Conservation (phyloP, 2,797 vertebrate genomes). For the Pempheris klunzingeri region DNA sequence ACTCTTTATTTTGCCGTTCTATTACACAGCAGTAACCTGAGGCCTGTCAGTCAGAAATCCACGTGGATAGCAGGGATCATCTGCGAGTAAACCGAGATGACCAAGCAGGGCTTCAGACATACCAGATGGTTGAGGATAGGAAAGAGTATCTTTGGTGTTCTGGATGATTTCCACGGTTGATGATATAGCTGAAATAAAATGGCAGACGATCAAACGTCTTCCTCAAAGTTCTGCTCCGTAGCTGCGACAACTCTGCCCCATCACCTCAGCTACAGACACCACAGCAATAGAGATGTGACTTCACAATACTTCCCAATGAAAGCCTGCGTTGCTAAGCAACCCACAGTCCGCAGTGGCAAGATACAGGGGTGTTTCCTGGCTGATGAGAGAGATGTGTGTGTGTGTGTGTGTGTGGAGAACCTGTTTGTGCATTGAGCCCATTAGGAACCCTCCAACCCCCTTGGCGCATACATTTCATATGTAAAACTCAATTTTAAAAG, state of each 20-base stretch:
- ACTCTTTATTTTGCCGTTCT: slow-evolving; percentile 7
- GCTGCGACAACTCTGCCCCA: slow-evolving; percentile 53
- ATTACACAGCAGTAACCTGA: background rate
- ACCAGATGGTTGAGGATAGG: background rate
- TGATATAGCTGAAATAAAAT: slow-evolving; percentile 20
- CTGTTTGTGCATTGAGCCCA: slow-evolving; percentile 40
- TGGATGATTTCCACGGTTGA: background rate
- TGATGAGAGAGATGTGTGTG: slow-evolving; percentile 62
- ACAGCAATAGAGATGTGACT: slow-evolving; percentile 70
- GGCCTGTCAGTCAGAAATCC: slow-evolving; percentile 1
- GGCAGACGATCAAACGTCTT: background rate
- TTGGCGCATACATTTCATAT: slow-evolving; percentile 35
- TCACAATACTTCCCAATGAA: slow-evolving; percentile 79
- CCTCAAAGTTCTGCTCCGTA: slow-evolving; percentile 45
- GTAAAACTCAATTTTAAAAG: slow-evolving; percentile 35
- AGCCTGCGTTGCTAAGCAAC: slow-evolving; percentile 88
- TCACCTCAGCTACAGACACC: slow-evolving; percentile 67
- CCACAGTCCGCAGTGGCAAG: slow-evolving; percentile 80
- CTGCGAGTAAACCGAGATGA: background rate
- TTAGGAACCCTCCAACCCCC: slow-evolving; percentile 2
- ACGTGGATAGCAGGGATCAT: background rate
- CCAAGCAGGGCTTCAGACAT: background rate
- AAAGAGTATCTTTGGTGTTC: background rate
- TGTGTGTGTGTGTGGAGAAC: slow-evolving; percentile 38
- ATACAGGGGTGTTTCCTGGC: slow-evolving; percentile 87